phyloP scores from a whole-genome alignment of 2,113 vertebrate species.

The Prunella himalayana region DNA sequence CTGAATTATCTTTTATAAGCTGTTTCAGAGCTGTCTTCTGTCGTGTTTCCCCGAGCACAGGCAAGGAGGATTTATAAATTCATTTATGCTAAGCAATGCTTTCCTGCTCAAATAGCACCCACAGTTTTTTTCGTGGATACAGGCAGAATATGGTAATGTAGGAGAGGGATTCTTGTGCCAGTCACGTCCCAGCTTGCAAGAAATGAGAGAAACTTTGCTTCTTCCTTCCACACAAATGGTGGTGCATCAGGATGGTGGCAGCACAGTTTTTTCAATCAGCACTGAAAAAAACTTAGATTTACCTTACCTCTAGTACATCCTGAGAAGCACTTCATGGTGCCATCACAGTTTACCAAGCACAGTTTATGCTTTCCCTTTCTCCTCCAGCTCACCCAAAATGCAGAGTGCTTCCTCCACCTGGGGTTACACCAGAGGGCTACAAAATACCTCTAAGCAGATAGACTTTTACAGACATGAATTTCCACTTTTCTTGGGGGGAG shows the following conservation, averaged over 20 bases:
- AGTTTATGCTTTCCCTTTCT: rapidly evolving
- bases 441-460: background rate
- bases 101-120: constrained; percentile 30
- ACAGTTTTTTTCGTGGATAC: background rate
- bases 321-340: background rate
- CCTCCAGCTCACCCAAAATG: background rate
- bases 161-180: constrained; percentile 28
- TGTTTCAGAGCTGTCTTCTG: constrained; percentile 19
- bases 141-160: constrained; percentile 6
- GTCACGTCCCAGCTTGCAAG: background rate
- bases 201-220: background rate
- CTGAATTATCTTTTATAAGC: constrained; percentile 6
- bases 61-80: constrained; percentile 43
- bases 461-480: background rate
- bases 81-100: constrained; percentile 55
- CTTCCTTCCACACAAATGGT: background rate
- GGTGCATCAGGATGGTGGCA: background rate
- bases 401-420: background rate
- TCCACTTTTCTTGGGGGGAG: background rate
- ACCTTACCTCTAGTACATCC: background rate
- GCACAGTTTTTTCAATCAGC: background rate
- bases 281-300: background rate
- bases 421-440: background rate
- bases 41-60: constrained; percentile 11
- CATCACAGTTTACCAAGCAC: background rate